Evolutionary conservation across 2,797 vertebrate genomes (phyloP), one percentile per base, ranked within the genome.

Genomic region (Microctenopoma steveboyesi): DNA sequence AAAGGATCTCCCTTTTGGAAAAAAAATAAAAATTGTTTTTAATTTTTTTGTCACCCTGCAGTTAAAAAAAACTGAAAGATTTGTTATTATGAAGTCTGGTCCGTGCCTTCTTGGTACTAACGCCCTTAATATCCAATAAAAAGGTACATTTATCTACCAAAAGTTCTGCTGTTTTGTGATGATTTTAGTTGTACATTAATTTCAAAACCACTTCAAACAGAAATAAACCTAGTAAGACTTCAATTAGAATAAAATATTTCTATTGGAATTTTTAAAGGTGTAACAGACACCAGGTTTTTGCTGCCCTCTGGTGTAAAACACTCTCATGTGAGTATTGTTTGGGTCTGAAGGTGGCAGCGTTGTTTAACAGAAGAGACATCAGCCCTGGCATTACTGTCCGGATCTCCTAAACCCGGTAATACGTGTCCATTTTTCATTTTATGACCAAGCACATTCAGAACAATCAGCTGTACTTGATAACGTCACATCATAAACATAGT

Each of bases 91-190:
- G 91, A 94, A 92, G 92, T 95, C 89, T 93, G 90, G 90, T 92
- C 91, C 46, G 95, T 96, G 94, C 93, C 95, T 95, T 95, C 91
- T 88, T 92, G 94, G 94, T 94, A 94, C 93, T 90, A 93, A 95
- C 91, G 87, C 88, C 86, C 86, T 90, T 85, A 90, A 91, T 91
- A 87, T 91, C 85, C 91, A 97, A 97, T 97, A 96, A 94, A 93
- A 95, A 94, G 94, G 93, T 95, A 94, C 93, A 90, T 90, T 94
- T 86, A 93, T 95, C 93, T 94, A 93, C 89, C 89, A 91, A 68
- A 22, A 70, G 22, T 25, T 55, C 11, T 74, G 58, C 8, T 74
- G 18, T 28, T 65, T 28, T 74, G 46, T 85, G 4, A 10, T 84
- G 12, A 62, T 55, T 70, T 69, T 3, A 54, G 22, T 22, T 22